These are phyloP conservation scores for Microplitis demolitor DNA, from an alignment of 1,140 invertebrate species.

Conservation along the genomic window DNA sequence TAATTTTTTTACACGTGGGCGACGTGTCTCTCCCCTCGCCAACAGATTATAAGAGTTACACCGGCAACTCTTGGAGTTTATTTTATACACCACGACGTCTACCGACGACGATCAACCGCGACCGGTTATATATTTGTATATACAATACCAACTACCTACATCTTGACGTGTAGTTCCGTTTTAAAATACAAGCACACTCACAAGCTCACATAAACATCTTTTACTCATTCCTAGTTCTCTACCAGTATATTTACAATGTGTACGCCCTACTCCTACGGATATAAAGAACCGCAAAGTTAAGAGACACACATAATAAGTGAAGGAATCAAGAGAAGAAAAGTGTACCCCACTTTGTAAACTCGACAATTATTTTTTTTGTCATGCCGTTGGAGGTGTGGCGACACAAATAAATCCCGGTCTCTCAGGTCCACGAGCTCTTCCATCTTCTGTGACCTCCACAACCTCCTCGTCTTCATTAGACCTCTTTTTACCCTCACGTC, in stretches of 20 bases:
- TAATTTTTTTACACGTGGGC: slow-evolving; percentile 23
- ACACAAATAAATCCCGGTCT: not conserved
- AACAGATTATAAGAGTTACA: not conserved
- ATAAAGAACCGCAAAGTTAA: not conserved
- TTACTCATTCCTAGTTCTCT: not conserved
- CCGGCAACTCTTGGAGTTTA: not conserved
- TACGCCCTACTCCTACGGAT: slow-evolving; percentile 12
- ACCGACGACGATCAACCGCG: not conserved
- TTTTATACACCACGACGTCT: too few species aligned
- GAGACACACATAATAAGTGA: not conserved
- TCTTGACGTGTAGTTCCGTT: slow-evolving; percentile 22
- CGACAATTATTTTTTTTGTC: not conserved
- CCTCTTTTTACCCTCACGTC: too few species aligned
- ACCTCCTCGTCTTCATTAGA: too few species aligned
- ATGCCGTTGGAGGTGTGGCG: not conserved
- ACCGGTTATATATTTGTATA: slow-evolving; percentile 19
- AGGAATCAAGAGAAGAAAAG: not conserved
- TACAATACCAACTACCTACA: slow-evolving; percentile 15
- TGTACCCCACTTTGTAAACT: not conserved
- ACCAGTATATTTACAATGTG: not conserved
- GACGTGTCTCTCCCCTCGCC: slow-evolving; percentile 16
- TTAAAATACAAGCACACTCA: slow-evolving; percentile 8
- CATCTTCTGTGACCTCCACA: too few species aligned
- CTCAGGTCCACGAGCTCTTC: too few species aligned
- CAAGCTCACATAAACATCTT: not conserved